Percentiles rank a stretch among this genome's conserved stretches.
These are phyloP conservation scores for Hesperophylax magnus DNA, from an alignment of 1,140 invertebrate genomes.

Conservation along the genomic window DNA sequence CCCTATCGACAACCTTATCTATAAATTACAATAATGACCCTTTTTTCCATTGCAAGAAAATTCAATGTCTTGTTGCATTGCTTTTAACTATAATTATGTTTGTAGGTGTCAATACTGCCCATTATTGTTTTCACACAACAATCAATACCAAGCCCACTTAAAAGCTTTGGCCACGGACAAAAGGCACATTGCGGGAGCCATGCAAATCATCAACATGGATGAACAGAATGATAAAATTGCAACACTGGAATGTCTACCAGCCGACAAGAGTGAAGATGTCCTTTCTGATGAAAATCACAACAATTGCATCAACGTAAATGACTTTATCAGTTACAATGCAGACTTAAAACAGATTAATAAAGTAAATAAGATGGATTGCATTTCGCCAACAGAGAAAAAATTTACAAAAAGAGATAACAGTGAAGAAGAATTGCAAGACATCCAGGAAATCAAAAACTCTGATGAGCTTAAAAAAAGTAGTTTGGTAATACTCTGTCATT, in stretches of 20 bases:
- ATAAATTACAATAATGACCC: too few relatives aligned
- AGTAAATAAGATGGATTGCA: too few relatives aligned
- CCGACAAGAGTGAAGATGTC: background rate
- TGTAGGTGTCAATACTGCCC: conserved; percentile 11
- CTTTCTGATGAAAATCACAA: background rate
- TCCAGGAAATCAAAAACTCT: too few relatives aligned
- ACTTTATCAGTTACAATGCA: too few relatives aligned
- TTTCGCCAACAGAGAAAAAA: too few relatives aligned
- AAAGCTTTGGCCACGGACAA: background rate
- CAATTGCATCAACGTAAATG: background rate
- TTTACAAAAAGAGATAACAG: too few relatives aligned
- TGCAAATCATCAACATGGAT: too few relatives aligned
- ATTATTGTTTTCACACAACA: conserved; percentile 7
- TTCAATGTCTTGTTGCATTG: too few relatives aligned
- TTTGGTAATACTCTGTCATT: background rate
- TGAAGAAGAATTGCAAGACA: too few relatives aligned
- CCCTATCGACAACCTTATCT: too few relatives aligned
- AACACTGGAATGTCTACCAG: background rate
- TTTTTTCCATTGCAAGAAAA: too few relatives aligned
- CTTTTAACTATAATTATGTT: background rate
- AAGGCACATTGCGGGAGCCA: background rate
- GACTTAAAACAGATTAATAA: too few relatives aligned
- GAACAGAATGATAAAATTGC: background rate
- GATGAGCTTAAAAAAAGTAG: background rate
- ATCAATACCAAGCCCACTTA: background rate